phyloP scores from a whole-genome alignment of 2,797 vertebrate species.

The Pipistrellus pipistrellus region DNA sequence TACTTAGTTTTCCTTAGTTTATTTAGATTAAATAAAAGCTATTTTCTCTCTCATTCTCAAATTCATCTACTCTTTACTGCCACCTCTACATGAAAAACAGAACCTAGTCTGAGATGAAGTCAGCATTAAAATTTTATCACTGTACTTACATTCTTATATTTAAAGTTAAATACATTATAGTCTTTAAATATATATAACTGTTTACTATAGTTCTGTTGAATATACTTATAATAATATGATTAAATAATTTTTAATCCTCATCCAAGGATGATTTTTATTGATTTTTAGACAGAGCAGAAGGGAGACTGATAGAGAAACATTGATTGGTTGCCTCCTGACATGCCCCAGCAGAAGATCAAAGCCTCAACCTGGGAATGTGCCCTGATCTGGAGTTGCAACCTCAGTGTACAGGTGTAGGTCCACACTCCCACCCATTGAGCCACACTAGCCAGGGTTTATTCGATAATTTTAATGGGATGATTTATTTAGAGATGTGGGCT shows the following conservation, averaged over 20 bases:
- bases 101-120: neutral
- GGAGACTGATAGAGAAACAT: neutral
- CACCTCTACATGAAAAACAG: neutral
- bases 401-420: neutral
- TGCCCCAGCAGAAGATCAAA: neutral
- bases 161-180: neutral
- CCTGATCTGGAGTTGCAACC: neutral
- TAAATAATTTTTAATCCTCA: constrained; percentile 24
- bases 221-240: constrained; percentile 51
- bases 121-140: neutral
- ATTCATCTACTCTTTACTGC: neutral
- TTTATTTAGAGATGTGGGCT: constrained; percentile 55
- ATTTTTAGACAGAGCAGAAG: neutral
- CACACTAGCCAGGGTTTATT: neutral
- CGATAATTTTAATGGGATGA: constrained; percentile 11
- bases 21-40: constrained; percentile 2
- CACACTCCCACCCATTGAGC: neutral
- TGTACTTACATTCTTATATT: neutral
- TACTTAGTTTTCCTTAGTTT: neutral
- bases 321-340: neutral
- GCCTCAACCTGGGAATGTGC: neutral
- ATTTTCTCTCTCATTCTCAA: neutral
- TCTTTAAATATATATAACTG: neutral
- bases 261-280: neutral
- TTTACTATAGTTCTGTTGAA: neutral